Evolutionary conservation across 1,140 invertebrate species (phyloP).

Genomic region (Lordiphosa mommai): DNA sequence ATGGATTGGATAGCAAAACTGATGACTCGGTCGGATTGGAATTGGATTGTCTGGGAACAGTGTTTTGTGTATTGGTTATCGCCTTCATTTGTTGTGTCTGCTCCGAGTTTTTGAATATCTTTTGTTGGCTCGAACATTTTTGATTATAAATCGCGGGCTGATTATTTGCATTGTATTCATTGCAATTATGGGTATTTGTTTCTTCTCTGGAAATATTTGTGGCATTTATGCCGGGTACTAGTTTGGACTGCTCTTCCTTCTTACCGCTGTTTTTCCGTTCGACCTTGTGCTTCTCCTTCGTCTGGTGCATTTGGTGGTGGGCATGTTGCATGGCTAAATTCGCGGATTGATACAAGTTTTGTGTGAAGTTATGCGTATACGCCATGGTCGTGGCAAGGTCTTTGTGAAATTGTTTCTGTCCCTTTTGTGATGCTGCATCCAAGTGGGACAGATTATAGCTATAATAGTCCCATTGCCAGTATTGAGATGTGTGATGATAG

Average conservation of each 20-base stretch:
- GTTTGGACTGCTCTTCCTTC: constrained; percentile 56
- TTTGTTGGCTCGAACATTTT: constrained; percentile 56
- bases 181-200: constrained; percentile 42
- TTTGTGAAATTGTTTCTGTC: constrained; percentile 77
- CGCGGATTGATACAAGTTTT: constrained; percentile 71
- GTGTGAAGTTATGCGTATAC: constrained; percentile 71
- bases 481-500: constrained; percentile 83
- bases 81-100: constrained; percentile 62
- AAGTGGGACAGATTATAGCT: constrained; percentile 82
- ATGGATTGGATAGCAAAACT: constrained; percentile 29
- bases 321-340: constrained; percentile 71
- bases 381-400: constrained; percentile 78
- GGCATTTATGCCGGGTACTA: constrained; percentile 16
- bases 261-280: constrained; percentile 58
- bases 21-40: constrained; percentile 32
- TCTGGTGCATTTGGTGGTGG: constrained; percentile 65
- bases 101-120: constrained; percentile 34
- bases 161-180: constrained; percentile 50
- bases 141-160: constrained; percentile 54
- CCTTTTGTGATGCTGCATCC: constrained; percentile 78
- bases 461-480: constrained; percentile 84
- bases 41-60: constrained; percentile 21
- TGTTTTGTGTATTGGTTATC: constrained; percentile 40
- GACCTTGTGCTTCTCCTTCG: constrained; percentile 69
- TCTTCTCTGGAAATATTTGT: constrained; percentile 37